phyloP scores from a whole-genome alignment of 2,113 vertebrate species.

The Brachypodius melanocephalos region DNA sequence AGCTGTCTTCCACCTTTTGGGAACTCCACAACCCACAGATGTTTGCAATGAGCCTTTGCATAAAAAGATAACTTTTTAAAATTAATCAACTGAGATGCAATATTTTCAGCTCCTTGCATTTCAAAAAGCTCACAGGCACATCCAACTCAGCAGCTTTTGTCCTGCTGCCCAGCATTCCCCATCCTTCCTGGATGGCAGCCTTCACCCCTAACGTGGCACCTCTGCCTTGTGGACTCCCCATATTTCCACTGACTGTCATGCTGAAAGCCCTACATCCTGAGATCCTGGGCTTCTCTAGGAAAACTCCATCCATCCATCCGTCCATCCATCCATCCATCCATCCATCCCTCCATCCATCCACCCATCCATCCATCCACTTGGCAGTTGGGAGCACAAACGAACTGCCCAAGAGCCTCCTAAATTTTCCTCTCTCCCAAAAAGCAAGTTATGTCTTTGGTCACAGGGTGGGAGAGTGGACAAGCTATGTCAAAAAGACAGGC shows the following conservation, averaged over 20 bases:
- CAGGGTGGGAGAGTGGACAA: neutral
- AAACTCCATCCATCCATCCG: neutral
- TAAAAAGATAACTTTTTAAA: neutral
- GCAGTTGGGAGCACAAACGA: neutral
- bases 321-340: neutral
- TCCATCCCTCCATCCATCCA: neutral
- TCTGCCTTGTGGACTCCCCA: neutral
- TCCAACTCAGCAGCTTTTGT: neutral
- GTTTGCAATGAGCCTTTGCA: constrained; percentile 1
- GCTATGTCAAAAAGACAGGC: neutral
- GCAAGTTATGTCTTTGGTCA: neutral
- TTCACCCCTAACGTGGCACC: fast-evolving
- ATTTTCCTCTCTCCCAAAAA: neutral
- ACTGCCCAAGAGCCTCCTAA: neutral
- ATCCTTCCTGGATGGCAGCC: fast-evolving
- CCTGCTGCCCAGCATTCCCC: neutral
- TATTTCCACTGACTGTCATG: neutral
- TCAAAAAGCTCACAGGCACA: neutral
- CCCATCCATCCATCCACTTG: neutral
- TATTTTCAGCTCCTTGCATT: neutral
- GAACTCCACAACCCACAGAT: neutral
- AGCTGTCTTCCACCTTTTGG: neutral
- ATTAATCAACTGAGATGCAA: neutral
- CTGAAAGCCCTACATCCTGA: neutral
- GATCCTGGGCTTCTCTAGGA: neutral